These are phyloP conservation scores for Proctacanthus coquilletti DNA, from an alignment of 1,140 invertebrate species.

Conservation along the genomic window DNA sequence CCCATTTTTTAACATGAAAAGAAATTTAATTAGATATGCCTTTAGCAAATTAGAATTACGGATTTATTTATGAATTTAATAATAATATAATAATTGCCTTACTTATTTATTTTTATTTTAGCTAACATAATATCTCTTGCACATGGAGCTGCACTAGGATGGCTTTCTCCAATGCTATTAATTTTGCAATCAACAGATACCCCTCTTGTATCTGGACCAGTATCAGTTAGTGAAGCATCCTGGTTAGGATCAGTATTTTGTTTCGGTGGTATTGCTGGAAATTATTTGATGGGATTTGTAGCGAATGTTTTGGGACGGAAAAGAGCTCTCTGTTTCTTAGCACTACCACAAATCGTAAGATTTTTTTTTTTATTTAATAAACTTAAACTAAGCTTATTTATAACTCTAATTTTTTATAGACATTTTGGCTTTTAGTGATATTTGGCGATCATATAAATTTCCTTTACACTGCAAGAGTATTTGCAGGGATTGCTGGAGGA, in stretches of 20 bases:
- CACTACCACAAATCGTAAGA: slow-evolving; percentile 22
- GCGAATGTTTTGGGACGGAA: slow-evolving; percentile 29
- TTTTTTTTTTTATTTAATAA: not conserved
- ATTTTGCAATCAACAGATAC: slow-evolving; percentile 21
- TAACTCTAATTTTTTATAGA: slow-evolving; percentile 9
- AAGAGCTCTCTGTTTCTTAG: slow-evolving; percentile 15
- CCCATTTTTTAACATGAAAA: slow-evolving; percentile 12
- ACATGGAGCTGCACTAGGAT: slow-evolving; percentile 30
- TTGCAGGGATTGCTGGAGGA: slow-evolving; percentile 25
- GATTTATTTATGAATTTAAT: not conserved
- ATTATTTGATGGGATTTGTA: slow-evolving; percentile 21
- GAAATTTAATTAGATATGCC: too few species aligned
- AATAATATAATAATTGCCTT: not conserved
- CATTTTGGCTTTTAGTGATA: slow-evolving; percentile 16
- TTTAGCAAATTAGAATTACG: too few species aligned
- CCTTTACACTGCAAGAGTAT: slow-evolving; percentile 25
- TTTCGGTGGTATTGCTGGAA: slow-evolving; percentile 23
- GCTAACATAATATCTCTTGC: slow-evolving; percentile 29
- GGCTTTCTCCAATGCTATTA: slow-evolving; percentile 28
- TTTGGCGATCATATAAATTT: slow-evolving; percentile 14
- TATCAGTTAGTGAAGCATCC: slow-evolving; percentile 16
- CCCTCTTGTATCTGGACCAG: slow-evolving; percentile 13
- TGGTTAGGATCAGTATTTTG: slow-evolving; percentile 22
- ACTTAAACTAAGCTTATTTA: not conserved
- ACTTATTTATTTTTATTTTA: slow-evolving; percentile 9